Evolutionary conservation across 2,888 invertebrate species (phyloP).

Genomic region (Cheilosia variabilis): DNA sequence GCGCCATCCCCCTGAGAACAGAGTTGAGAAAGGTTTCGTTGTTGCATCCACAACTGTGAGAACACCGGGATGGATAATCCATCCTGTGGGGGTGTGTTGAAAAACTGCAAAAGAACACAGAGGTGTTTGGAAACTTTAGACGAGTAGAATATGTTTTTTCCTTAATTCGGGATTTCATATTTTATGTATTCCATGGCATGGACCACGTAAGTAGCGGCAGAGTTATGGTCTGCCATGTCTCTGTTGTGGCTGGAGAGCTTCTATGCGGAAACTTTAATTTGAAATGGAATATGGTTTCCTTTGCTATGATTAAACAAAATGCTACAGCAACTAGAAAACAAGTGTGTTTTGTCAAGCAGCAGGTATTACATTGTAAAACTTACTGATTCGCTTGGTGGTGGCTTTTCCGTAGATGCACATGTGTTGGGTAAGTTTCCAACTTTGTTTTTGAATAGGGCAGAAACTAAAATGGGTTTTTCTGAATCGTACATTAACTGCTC

Average conservation of each 20-base stretch:
- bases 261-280: not conserved
- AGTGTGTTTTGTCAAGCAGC: not conserved
- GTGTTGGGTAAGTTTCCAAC: too few species aligned
- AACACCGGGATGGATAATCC: not conserved
- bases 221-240: not conserved
- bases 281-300: not conserved
- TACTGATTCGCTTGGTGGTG: not conserved
- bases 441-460: too few species aligned
- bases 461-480: too few species aligned
- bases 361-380: not conserved
- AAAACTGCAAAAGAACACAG: conserved; percentile 33
- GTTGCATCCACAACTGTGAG: too few species aligned
- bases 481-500: too few species aligned
- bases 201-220: conserved; percentile 5
- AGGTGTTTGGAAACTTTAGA: conserved; percentile 15
- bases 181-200: not conserved
- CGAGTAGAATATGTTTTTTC: conserved; percentile 10
- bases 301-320: not conserved
- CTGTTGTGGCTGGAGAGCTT: not conserved
- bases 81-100: conserved; percentile 8
- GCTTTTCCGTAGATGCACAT: too few species aligned
- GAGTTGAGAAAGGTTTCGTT: too few species aligned
- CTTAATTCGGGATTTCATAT: conserved; percentile 23
- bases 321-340: not conserved
- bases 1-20: too few species aligned